phyloP scores from a whole-genome alignment of 2,888 invertebrate genomes.

The Drosophila peninsularis region DNA sequence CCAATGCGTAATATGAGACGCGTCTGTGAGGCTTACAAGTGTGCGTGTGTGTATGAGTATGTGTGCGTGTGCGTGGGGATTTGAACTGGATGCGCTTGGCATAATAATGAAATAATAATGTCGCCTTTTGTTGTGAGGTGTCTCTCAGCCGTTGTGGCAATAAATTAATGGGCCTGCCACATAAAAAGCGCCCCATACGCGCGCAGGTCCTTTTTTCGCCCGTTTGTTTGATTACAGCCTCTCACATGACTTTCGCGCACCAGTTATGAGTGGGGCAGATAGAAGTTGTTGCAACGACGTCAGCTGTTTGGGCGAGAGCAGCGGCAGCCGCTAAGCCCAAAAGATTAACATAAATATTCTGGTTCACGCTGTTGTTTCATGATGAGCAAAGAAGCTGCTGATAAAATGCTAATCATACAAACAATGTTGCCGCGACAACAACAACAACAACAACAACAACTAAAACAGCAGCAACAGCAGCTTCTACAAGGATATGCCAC shows the following conservation, averaged over 20 bases:
- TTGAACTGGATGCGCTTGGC: slow-evolving; percentile 67
- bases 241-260: slow-evolving; percentile 50
- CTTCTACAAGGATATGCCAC: slow-evolving; percentile 38
- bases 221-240: slow-evolving; percentile 62
- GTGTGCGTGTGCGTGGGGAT: slow-evolving; percentile 18
- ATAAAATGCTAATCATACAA: slow-evolving; percentile 78
- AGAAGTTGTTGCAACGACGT: slow-evolving; percentile 30
- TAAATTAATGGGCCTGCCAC: slow-evolving; percentile 77
- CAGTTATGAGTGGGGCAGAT: slow-evolving; percentile 35
- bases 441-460: slow-evolving; percentile 9
- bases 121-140: slow-evolving; percentile 75
- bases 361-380: slow-evolving; percentile 54
- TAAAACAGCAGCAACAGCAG: slow-evolving; percentile 20
- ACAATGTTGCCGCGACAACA: slow-evolving; percentile 63
- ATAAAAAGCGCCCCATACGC: slow-evolving; percentile 69
- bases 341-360: slow-evolving; percentile 73
- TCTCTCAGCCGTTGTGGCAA: slow-evolving; percentile 66
- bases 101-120: slow-evolving; percentile 81
- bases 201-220: slow-evolving; percentile 41
- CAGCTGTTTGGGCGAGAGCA: slow-evolving; percentile 59
- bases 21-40: slow-evolving; percentile 27
- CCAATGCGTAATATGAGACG: slow-evolving; percentile 69
- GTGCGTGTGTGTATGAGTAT: slow-evolving; percentile 19
- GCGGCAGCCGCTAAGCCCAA: slow-evolving; percentile 37
- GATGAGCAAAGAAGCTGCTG: slow-evolving; percentile 68